These are phyloP conservation scores for Seira ritae DNA, from an alignment of 2,888 invertebrate species.

Conservation along the genomic window DNA sequence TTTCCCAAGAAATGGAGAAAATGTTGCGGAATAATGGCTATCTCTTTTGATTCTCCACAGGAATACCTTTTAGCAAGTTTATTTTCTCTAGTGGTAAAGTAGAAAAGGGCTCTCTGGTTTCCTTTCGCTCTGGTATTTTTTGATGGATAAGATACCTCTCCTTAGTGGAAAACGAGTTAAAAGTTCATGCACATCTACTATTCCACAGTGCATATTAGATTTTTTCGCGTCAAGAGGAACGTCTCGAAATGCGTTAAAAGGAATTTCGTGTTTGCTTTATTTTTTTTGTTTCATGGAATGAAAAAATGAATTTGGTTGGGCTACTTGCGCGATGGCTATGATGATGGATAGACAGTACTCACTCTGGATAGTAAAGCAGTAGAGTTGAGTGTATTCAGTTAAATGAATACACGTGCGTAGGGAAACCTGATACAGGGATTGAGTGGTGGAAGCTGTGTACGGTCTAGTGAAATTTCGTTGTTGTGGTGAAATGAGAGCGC, in stretches of 20 bases:
- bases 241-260: constrained; percentile 51
- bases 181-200: constrained; percentile 16
- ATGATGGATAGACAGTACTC: constrained; percentile 23
- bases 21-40: constrained; percentile 24
- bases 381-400: neutral
- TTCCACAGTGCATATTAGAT: constrained; percentile 16
- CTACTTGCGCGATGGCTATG: too few species aligned
- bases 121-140: neutral
- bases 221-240: constrained; percentile 15
- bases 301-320: constrained; percentile 47
- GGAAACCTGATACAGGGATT: neutral
- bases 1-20: constrained; percentile 11
- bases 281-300: constrained; percentile 20
- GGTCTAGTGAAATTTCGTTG: too few species aligned
- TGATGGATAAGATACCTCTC: neutral
- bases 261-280: constrained; percentile 56
- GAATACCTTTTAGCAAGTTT: constrained; percentile 41
- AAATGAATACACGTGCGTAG: neutral
- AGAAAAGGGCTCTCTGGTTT: neutral
- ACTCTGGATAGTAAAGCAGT: neutral
- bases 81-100: neutral
- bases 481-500: neutral
- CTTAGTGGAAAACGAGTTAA: constrained; percentile 14
- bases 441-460: too few species aligned
- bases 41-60: constrained; percentile 47